phyloP scores from a whole-genome alignment of 2,888 invertebrate species.

The Petrophora chlorosata region DNA sequence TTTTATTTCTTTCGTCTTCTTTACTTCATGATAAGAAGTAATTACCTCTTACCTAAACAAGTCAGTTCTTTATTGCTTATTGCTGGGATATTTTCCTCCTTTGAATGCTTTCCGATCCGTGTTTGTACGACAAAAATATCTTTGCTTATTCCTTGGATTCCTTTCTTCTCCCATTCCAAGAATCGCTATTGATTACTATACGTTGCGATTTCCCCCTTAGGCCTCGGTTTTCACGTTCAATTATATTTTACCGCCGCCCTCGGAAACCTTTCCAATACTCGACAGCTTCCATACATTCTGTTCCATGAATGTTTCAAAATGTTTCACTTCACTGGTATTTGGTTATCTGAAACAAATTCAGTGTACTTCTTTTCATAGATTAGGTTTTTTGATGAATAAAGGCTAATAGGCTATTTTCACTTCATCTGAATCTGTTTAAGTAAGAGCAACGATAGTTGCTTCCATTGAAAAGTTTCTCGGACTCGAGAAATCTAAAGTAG shows the following conservation, averaged over 20 bases:
- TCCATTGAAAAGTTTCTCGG: neutral
- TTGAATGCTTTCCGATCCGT: too few species aligned
- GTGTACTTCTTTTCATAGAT: too few species aligned
- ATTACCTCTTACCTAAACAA: too few species aligned
- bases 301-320: neutral
- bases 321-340: neutral
- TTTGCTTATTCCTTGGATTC: neutral
- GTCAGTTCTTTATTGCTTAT: too few species aligned
- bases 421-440: too few species aligned
- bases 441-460: neutral
- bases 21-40: too few species aligned
- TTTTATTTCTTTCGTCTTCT: too few species aligned
- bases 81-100: too few species aligned
- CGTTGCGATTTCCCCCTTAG: constrained; percentile 6
- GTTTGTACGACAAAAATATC: neutral
- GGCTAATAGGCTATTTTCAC: too few species aligned
- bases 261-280: neutral
- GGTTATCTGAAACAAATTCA: too few species aligned
- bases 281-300: neutral
- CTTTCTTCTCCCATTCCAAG: neutral
- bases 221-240: constrained; percentile 13
- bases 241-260: constrained; percentile 5
- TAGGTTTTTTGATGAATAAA: too few species aligned
- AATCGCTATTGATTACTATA: constrained; percentile 12
- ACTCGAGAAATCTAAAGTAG: neutral